Evolutionary conservation across 2,888 invertebrate species (phyloP).

Genomic region (Suillia variegata): DNA sequence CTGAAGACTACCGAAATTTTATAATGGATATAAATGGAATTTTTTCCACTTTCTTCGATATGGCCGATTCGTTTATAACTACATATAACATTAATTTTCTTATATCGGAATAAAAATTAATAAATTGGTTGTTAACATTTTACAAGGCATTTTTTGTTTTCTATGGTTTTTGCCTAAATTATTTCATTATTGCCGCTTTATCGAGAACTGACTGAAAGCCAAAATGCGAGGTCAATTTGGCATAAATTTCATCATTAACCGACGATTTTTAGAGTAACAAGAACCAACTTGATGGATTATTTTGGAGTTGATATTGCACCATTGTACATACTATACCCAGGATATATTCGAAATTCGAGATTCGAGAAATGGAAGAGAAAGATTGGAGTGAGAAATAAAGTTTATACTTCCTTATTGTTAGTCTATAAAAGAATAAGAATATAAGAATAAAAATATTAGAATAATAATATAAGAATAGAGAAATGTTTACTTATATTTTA

Average conservation of each 20-base stretch:
- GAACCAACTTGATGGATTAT: too few relatives aligned
- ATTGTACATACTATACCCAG: too few relatives aligned
- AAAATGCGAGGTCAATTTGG: not conserved
- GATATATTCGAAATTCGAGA: too few relatives aligned
- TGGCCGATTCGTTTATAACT: not conserved
- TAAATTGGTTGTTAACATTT: not conserved
- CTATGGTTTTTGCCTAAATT: not conserved
- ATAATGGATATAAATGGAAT: conserved; percentile 47
- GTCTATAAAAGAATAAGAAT: too few relatives aligned
- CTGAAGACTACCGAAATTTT: conserved; percentile 44
- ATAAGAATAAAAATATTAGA: too few relatives aligned
- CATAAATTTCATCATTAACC: not conserved
- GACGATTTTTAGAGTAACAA: not conserved
- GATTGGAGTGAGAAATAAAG: too few relatives aligned
- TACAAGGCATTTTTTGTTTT: not conserved
- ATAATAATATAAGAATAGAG: too few relatives aligned
- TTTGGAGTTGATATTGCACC: too few relatives aligned
- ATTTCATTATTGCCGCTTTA: not conserved
- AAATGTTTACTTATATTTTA: too few relatives aligned
- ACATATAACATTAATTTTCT: not conserved
- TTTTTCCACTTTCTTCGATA: not conserved
- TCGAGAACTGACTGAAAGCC: not conserved
- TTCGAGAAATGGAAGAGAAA: too few relatives aligned
- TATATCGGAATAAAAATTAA: not conserved
- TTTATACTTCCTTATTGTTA: too few relatives aligned